Percentiles rank a stretch among this genome's conserved stretches.
Conservation (phyloP, 2,888 invertebrate genomes). For the Brachycybe producta region DNA sequence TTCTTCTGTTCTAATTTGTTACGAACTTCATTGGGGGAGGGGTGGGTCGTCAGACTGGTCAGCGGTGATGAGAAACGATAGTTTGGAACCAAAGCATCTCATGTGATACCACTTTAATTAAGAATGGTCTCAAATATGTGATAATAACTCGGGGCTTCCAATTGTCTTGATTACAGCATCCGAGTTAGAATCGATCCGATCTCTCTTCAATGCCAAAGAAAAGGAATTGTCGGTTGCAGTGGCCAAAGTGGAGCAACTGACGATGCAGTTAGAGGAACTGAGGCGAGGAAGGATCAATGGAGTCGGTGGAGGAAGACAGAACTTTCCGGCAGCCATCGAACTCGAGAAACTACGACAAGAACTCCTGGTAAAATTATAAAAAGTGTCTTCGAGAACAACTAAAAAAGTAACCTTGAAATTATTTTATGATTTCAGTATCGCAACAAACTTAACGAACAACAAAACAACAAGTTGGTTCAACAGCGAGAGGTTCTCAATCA, state of each 20-base stretch:
- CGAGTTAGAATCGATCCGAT: slow-evolving; percentile 89
- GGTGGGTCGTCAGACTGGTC: too few relatives aligned
- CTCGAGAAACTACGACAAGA: slow-evolving; percentile 83
- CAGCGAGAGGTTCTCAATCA: slow-evolving; percentile 78
- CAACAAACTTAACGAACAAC: slow-evolving; percentile 89
- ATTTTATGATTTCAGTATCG: slow-evolving; percentile 86
- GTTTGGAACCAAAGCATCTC: too few relatives aligned
- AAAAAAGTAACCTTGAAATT: too few relatives aligned
- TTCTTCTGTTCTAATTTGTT: too few relatives aligned
- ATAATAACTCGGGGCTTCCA: too few relatives aligned
- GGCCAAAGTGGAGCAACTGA: slow-evolving; percentile 91
- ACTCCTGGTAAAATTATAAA: slow-evolving; percentile 45
- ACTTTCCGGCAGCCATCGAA: slow-evolving; percentile 63
- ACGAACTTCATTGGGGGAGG: too few relatives aligned
- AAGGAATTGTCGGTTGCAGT: slow-evolving; percentile 94
- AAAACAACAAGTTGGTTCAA: slow-evolving; percentile 74
- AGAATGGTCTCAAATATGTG: too few relatives aligned
- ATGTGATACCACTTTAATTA: too few relatives aligned
- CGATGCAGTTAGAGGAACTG: slow-evolving; percentile 84
- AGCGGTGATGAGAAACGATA: too few relatives aligned
- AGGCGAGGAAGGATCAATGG: slow-evolving; percentile 40
- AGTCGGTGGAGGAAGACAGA: slow-evolving; percentile 25
- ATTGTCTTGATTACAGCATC: too few relatives aligned
- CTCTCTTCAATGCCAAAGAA: slow-evolving; percentile 93
- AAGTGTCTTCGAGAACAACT: not conserved